These are phyloP conservation scores for Ericerus pela DNA, from an alignment of 1,140 invertebrate species.

Conservation along the genomic window DNA sequence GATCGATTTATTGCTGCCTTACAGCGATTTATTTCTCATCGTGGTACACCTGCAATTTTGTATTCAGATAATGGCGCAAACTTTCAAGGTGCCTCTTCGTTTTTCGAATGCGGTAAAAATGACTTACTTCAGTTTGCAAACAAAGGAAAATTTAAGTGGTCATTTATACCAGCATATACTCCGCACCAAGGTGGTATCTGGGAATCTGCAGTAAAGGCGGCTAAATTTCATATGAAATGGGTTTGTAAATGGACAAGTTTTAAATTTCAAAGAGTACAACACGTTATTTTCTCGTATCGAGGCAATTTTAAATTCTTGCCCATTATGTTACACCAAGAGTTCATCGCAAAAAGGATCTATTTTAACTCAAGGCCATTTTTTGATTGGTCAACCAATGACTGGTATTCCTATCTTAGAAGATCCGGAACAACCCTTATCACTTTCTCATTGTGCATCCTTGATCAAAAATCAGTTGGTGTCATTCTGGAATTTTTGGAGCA, in stretches of 20 bases:
- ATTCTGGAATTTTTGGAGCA: constrained; percentile 9
- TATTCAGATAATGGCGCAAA: constrained; percentile 7
- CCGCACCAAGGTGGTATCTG: constrained; percentile 5
- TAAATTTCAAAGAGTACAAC: constrained; percentile 20
- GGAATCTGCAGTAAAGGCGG: background rate
- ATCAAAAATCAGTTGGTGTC: background rate
- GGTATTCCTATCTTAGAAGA: background rate
- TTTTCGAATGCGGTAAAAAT: background rate
- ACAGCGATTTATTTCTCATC: background rate
- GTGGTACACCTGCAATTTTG: background rate
- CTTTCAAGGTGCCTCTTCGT: constrained; percentile 6
- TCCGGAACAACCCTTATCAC: constrained; percentile 13
- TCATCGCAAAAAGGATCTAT: background rate
- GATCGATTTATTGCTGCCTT: constrained; percentile 1
- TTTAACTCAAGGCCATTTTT: constrained; percentile 28
- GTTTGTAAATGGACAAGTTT: background rate
- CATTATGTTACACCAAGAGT: constrained; percentile 13
- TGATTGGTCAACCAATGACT: constrained; percentile 22
- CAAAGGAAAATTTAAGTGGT: background rate
- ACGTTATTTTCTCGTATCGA: constrained; percentile 26
- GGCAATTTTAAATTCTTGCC: constrained; percentile 28
- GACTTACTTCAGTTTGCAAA: background rate
- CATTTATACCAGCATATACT: background rate
- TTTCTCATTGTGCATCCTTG: constrained; percentile 17
- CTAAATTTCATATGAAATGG: background rate